phyloP scores from a whole-genome alignment of 2,888 invertebrate genomes.

The Argyra leucocephala region DNA sequence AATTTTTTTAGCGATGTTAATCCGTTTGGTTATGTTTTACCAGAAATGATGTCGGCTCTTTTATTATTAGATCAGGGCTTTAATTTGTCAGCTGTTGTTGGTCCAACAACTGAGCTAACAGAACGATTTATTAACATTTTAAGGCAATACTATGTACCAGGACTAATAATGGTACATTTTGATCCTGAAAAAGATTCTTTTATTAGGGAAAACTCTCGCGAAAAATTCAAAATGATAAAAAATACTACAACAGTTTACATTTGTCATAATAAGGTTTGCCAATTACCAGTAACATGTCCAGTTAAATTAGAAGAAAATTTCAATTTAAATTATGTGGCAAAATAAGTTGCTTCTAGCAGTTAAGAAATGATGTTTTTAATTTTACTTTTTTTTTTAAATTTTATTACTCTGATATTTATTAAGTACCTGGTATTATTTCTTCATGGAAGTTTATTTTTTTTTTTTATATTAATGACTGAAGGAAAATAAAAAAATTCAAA shows the following conservation, averaged over 20 bases:
- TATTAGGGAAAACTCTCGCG: constrained; percentile 33
- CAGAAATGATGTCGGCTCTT: constrained; percentile 41
- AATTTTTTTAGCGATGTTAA: constrained; percentile 35
- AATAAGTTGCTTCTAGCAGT: neutral
- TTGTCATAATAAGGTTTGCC: constrained; percentile 41
- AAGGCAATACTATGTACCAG: constrained; percentile 40
- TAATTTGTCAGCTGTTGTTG: constrained; percentile 41
- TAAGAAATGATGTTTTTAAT: neutral
- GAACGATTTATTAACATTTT: constrained; percentile 36
- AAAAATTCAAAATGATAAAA: constrained; percentile 41
- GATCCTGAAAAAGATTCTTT: constrained; percentile 33
- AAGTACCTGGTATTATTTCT: constrained; percentile 3
- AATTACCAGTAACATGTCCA: constrained; percentile 40
- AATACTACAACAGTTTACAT: constrained; percentile 41
- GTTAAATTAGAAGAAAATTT: constrained; percentile 36
- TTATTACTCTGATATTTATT: neutral
- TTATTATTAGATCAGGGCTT: constrained; percentile 37
- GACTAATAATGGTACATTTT: constrained; percentile 39
- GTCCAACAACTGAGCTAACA: constrained; percentile 36
- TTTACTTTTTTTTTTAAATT: too few species aligned
- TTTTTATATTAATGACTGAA: too few species aligned
- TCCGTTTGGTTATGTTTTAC: constrained; percentile 39
- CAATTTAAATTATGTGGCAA: constrained; percentile 31
- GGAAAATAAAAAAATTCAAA: too few species aligned
- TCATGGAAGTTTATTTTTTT: neutral